Base-by-base conservation (phyloP, 2,888 invertebrate species). In the Anagyrus pseudococci region DNA sequence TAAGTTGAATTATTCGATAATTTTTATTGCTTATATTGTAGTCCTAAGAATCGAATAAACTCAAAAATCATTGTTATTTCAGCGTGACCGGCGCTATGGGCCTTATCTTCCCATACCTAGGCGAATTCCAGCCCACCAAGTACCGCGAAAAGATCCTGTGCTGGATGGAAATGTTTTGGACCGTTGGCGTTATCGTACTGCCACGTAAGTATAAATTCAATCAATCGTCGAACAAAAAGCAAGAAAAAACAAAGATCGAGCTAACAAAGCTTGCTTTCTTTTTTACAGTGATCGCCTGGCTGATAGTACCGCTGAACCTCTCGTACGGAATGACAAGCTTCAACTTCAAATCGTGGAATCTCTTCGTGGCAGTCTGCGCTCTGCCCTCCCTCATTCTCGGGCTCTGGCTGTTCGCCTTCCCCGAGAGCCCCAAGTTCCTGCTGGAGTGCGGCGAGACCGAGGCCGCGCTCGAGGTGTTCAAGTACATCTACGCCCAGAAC, bases 101-200 rank as follows among this genome's bases (percentile, higher is more conserved):
- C 72, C 90, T 92, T 73, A 89, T 90, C 72, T 92, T 92, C 82
- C 91, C 92, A 0, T 92, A 92, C 81, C 82, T 92, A 72, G 91
- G 92, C 67, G 92, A 92, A 82, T 92, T 92, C 81, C 92, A 92
- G 75, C 89, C 89, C 44, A 89, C 89, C 60, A 89, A 89, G 81
- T 88, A 90, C 81, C 85, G 92, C 76, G 92, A 92, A 79, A 90
- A 88, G 73, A 90, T 90, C 75, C 85, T 92, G 64, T 91, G 91
- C 81, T 91, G 91, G 90, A 90, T 92, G 90, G 92, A 92, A 84
- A 84, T 92, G 83, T 92, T 92, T 82, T 92, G 92, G 92, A 91
- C 91, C 37, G 81, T 90, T 49, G 92, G 92, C 66, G 90, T 92
- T 57, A 90, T 92, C 72, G 78, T 86, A 68, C 80, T 92, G 59